phyloP scores from a whole-genome alignment of 2,888 invertebrate genomes.

The Cephus pulcher region DNA sequence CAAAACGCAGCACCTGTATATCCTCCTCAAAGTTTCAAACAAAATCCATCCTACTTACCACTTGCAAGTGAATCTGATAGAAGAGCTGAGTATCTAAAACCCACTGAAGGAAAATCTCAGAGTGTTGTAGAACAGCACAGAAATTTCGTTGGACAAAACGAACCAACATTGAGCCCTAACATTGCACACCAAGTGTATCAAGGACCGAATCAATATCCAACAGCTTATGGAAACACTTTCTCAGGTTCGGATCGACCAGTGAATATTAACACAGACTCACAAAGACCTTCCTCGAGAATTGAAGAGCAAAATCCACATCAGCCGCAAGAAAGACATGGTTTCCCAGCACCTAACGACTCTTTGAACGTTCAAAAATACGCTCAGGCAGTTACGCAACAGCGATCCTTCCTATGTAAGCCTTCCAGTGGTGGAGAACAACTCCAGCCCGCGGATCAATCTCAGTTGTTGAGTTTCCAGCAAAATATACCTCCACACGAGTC shows the following conservation, averaged over 20 bases:
- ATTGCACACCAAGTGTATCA: conserved; percentile 18
- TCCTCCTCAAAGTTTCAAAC: conserved; percentile 48
- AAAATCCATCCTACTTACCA: conserved; percentile 42
- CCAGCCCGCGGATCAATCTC: conserved; percentile 44
- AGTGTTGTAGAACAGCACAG: conserved; percentile 40
- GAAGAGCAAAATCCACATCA: conserved; percentile 40
- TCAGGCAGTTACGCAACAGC: conserved; percentile 33
- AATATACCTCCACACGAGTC: conserved; percentile 54
- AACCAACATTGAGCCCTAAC: conserved; percentile 2
- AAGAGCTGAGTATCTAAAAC: conserved; percentile 49
- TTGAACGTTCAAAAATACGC: conserved; percentile 46
- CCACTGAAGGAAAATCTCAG: conserved; percentile 38
- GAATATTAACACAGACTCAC: conserved; percentile 43
- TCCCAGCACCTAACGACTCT: conserved; percentile 44
- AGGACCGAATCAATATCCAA: conserved; percentile 13
- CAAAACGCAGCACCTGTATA: conserved; percentile 32
- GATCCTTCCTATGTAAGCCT: conserved; percentile 38
- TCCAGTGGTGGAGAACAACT: conserved; percentile 26
- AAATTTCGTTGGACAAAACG: conserved; percentile 30
- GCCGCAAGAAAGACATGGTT: conserved; percentile 44
- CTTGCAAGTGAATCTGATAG: conserved; percentile 42
- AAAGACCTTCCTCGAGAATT: conserved; percentile 38
- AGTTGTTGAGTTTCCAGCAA: conserved; percentile 53
- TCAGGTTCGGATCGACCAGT: conserved; percentile 27
- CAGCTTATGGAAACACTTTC: conserved; percentile 14